Conservation (phyloP, 1,140 invertebrate genomes). For the Ruditapes philippinarum region DNA sequence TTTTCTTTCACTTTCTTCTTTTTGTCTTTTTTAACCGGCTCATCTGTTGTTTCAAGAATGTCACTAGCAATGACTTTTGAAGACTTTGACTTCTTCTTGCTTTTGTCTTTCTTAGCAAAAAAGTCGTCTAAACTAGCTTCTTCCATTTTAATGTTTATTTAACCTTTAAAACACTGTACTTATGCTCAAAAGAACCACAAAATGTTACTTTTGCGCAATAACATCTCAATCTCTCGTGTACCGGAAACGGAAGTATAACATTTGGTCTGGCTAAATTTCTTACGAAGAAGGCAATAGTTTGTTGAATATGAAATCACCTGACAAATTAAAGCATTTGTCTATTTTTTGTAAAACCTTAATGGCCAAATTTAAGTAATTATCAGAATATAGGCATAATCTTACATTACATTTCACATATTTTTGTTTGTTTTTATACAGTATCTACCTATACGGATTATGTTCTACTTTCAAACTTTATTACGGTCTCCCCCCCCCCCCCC, state of each 20-base stretch:
- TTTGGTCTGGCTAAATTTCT: too few species aligned
- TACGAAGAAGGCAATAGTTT: too few species aligned
- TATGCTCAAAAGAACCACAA: neutral
- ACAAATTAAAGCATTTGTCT: too few species aligned
- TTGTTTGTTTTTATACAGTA: too few species aligned
- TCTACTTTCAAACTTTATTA: too few species aligned
- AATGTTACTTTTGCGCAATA: slow-evolving; percentile 48
- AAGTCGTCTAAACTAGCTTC: slow-evolving; percentile 84
- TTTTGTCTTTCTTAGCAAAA: slow-evolving; percentile 85
- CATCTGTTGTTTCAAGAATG: slow-evolving; percentile 69
- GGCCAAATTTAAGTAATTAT: too few species aligned
- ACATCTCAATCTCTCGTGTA: slow-evolving; percentile 50
- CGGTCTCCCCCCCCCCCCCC: too few species aligned
- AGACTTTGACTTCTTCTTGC: slow-evolving; percentile 83
- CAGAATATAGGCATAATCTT: too few species aligned
- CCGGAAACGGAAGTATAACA: slow-evolving; percentile 65
- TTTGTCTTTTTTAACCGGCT: slow-evolving; percentile 77
- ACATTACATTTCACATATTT: too few species aligned
- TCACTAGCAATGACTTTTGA: slow-evolving; percentile 76
- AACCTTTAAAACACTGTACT: neutral
- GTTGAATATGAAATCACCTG: too few species aligned
- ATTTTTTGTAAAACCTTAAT: too few species aligned
- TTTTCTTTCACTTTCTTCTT: slow-evolving; percentile 79
- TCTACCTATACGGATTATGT: too few species aligned
- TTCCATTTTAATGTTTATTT: slow-evolving; percentile 64